Base-by-base conservation (phyloP, 2,888 invertebrate species). In the Hypercompe scribonia region DNA sequence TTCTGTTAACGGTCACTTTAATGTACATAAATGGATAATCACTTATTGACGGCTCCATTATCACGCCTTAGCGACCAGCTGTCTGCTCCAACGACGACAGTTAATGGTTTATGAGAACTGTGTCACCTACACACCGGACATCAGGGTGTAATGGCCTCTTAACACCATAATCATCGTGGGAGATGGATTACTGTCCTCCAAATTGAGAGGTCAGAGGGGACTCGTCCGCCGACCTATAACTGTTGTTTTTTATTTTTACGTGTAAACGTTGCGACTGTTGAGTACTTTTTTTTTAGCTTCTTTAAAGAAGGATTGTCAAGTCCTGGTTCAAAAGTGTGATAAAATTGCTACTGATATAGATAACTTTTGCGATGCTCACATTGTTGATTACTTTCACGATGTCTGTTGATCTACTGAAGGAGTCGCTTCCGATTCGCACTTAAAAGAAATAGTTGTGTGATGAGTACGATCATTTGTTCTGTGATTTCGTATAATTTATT, bases 81-180 rank as follows among this genome's bases (percentile, higher is more conserved):
- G 71, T 31, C 77, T 65, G 78, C 76, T 78, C 73, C 78, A 42
- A 31, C 61, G 42, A 31, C 28, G 42, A 33, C 81, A 82, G 86
- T 80, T 78, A 86, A 79, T 80, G 78, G 66, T 34, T 34, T 81
- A 78, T 82, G 84, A 75, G 83, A 83, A 84, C 77, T 79, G 76
- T 82, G 84, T 78, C 84, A 84, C 76, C 42, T 50, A 69, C 42
- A 42, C 28, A 28, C 63, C 63, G 67, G 65, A 58, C 77, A 82
- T 73, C 68, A 63, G 15, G 69, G 65, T 71, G 77, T 78, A 84
- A 84, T 61, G 75, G 66, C 75, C 74, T 61, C 34, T 54, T 64
- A 46, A 70, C 68, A 68, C 54, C 54, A 28, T 69, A 39, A 69
- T 31, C 31, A 42, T 61, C 36, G 58, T 61, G 31, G 31, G 58